phyloP scores from a whole-genome alignment of 2,888 invertebrate species.

The Drosophila algonquin region DNA sequence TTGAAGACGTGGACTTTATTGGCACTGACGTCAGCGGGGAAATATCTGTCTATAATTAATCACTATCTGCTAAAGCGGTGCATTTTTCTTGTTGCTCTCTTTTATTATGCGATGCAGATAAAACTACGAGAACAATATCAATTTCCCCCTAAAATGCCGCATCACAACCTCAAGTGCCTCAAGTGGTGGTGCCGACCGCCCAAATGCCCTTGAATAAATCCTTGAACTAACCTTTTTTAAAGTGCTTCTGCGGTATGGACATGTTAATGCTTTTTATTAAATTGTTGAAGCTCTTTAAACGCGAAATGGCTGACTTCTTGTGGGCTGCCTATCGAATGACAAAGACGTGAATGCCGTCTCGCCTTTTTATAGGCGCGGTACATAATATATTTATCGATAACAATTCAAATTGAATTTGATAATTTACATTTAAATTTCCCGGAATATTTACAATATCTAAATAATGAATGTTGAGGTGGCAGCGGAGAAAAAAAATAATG shows the following conservation, averaged over 20 bases:
- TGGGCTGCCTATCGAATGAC: conserved; percentile 12
- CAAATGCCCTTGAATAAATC: conserved; percentile 42
- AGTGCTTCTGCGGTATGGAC: conserved; percentile 64
- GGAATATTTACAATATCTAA: conserved; percentile 11
- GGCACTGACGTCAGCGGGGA: conserved; percentile 33
- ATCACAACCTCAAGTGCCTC: conserved; percentile 10
- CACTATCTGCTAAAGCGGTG: conserved; percentile 13
- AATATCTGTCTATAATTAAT: conserved; percentile 19
- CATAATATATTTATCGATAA: conserved; percentile 10
- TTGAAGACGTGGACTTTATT: conserved; percentile 30
- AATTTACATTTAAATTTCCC: background rate
- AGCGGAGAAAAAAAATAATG: background rate
- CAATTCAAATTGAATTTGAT: background rate
- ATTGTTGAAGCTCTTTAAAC: conserved; percentile 9
- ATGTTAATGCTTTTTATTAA: conserved; percentile 46
- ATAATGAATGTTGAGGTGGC: background rate
- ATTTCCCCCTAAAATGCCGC: conserved; percentile 10
- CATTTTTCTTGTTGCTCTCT: conserved; percentile 1
- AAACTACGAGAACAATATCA: conserved; percentile 26
- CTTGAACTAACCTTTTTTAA: conserved; percentile 61
- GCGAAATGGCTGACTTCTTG: conserved; percentile 10
- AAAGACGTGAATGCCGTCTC: background rate
- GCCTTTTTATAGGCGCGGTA: conserved; percentile 13
- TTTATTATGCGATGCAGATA: conserved; percentile 18
- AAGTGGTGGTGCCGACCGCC: background rate